Base-by-base conservation (phyloP, 2,888 invertebrate genomes). In the Oxystoma pomonae region DNA sequence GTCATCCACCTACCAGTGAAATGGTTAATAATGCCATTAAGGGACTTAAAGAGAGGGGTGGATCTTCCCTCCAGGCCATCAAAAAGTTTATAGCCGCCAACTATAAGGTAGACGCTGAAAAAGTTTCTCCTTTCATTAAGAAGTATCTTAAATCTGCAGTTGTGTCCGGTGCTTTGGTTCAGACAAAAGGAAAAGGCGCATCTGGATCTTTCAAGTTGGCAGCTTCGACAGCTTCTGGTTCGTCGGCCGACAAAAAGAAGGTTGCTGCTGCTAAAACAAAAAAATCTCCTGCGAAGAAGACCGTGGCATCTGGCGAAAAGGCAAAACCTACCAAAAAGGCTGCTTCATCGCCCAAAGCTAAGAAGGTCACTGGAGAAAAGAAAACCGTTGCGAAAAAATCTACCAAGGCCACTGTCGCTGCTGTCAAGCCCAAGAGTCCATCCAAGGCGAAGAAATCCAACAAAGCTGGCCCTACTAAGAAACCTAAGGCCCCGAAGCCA, bases 61-160 rank as follows among this genome's bases (percentile, higher is more conserved):
- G 88, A 21, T 87, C 84, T 0, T 85, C 85, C 0, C 72, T 74
- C 65, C 81, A 71, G 73, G 85, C 85, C 1, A 87, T 88, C 74
- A 88, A 87, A 74, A 88, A 88, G 72, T 88, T 85, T 75, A 83
- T 89, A 58, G 77, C 82, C 9, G 78, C 82, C 20, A 84, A 82
- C 62, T 86, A 87, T 81, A 84, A 84, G 64, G 80, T 86, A 3
- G 87, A 87, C 72, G 80, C 82, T 0, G 84, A 84, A 64, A 87
- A 85, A 70, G 73, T 84, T 56, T 81, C 84, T 1, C 82, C 82
- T 1, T 86, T 83, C 76, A 87, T 89, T 70, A 85, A 83, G 67
- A 85, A 84, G 65, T 86, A 83, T 69, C 70, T 87, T 65, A 87
- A 85, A 74, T 74, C 78, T 16, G 85, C 85, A 16, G 84, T 88